Evolutionary conservation across 2,888 invertebrate genomes (phyloP).

Genomic region (Blomia tropicalis): DNA sequence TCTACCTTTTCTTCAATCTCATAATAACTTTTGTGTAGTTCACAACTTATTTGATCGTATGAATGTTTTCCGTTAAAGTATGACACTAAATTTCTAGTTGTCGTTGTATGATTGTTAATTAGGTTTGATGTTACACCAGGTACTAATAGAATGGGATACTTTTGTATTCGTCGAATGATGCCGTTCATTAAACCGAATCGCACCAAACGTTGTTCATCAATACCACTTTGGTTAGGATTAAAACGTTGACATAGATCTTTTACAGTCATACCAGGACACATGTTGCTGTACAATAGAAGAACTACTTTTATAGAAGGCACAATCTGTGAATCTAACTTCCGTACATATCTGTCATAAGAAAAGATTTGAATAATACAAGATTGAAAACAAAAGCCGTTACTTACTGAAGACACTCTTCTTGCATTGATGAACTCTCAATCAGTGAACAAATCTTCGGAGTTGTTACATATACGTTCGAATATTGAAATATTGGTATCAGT

Average conservation of each 20-base stretch:
- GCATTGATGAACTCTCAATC: conserved; percentile 49
- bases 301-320: conserved; percentile 52
- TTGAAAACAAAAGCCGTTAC: conserved; percentile 40
- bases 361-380: background rate
- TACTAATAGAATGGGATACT: conserved; percentile 39
- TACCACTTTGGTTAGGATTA: conserved; percentile 53
- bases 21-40: conserved; percentile 39
- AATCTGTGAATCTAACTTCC: conserved; percentile 37
- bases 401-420: conserved; percentile 54
- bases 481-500: conserved; percentile 62
- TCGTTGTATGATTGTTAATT: background rate
- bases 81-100: conserved; percentile 24
- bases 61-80: conserved; percentile 63
- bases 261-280: conserved; percentile 59
- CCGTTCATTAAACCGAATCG: conserved; percentile 74
- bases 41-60: conserved; percentile 78
- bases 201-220: conserved; percentile 51
- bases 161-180: conserved; percentile 53
- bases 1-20: conserved; percentile 47
- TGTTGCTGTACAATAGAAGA: conserved; percentile 55
- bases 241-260: conserved; percentile 55
- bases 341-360: conserved; percentile 27
- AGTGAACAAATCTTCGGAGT: conserved; percentile 42
- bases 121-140: background rate
- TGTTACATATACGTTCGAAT: conserved; percentile 66